Conservation (phyloP, 2,113 vertebrate species). For the Speoplatyrhinus poulsoni region DNA sequence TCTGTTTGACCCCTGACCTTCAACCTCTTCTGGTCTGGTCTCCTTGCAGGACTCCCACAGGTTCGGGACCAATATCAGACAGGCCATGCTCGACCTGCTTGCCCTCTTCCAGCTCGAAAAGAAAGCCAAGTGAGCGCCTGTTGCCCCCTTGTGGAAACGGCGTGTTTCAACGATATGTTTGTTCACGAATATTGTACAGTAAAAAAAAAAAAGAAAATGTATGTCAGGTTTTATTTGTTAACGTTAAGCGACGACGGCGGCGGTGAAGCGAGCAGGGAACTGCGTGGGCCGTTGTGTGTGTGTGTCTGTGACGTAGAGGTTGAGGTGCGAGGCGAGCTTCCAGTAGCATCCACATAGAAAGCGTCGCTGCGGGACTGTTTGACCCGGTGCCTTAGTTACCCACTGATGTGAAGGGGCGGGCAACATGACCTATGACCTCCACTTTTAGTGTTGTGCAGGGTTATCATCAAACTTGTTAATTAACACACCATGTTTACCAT, state of each 20-base stretch:
- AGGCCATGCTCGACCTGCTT: slow-evolving; percentile 86
- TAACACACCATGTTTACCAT: neutral
- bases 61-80: slow-evolving; percentile 84
- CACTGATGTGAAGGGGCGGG: slow-evolving; percentile 39
- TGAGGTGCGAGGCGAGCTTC: slow-evolving; percentile 31
- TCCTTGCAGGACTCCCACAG: slow-evolving; percentile 87
- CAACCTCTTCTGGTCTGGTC: neutral
- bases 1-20: neutral
- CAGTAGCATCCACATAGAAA: slow-evolving; percentile 38
- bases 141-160: slow-evolving; percentile 15
- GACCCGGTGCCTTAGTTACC: slow-evolving; percentile 74
- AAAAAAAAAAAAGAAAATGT: slow-evolving; percentile 40
- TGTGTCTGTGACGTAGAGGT: slow-evolving; percentile 18
- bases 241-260: slow-evolving; percentile 44
- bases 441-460: neutral
- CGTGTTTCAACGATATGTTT: slow-evolving; percentile 15
- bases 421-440: too few relatives aligned
- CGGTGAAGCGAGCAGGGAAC: slow-evolving; percentile 14
- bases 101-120: slow-evolving; percentile 80
- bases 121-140: slow-evolving; percentile 75
- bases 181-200: slow-evolving; percentile 47
- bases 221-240: slow-evolving; percentile 42
- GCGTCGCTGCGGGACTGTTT: slow-evolving; percentile 48
- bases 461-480: slow-evolving; percentile 10
- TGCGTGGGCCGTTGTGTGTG: slow-evolving; percentile 32